These are phyloP conservation scores for Pyrocephalus nanus DNA, from an alignment of 2,797 vertebrate genomes.

Conservation along the genomic window DNA sequence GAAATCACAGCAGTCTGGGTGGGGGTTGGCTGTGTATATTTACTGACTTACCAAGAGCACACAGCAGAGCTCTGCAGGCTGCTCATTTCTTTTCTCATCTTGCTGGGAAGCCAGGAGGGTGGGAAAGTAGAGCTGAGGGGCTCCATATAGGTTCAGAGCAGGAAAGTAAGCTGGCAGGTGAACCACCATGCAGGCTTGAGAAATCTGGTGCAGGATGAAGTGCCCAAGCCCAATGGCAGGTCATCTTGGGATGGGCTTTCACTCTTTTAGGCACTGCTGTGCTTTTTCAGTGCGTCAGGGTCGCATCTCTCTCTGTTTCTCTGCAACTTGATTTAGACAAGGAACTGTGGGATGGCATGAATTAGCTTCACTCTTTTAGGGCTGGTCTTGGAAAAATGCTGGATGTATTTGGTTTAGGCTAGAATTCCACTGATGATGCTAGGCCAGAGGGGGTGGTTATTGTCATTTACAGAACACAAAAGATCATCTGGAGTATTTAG, in stretches of 20 bases:
- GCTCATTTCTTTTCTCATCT: not conserved
- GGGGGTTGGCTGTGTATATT: not conserved
- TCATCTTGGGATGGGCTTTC: not conserved
- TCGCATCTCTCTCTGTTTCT: not conserved
- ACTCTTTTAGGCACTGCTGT: not conserved
- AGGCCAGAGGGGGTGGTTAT: not conserved
- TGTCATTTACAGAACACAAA: not conserved
- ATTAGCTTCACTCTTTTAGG: not conserved
- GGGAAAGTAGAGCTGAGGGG: not conserved
- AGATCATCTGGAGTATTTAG: not conserved
- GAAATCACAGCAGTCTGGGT: rapidly evolving
- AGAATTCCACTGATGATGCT: not conserved
- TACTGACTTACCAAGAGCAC: not conserved
- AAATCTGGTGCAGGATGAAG: not conserved
- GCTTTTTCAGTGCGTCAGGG: not conserved
- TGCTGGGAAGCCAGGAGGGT: not conserved
- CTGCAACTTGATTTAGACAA: not conserved
- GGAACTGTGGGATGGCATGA: not conserved
- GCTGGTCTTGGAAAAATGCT: not conserved
- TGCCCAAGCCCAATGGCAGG: not conserved
- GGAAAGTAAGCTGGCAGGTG: not conserved
- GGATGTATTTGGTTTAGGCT: not conserved
- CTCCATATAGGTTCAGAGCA: not conserved
- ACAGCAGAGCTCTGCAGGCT: not conserved
- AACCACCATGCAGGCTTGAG: not conserved